phyloP scores from a whole-genome alignment of 2,888 invertebrate genomes.

The Cyaniris semiargus region DNA sequence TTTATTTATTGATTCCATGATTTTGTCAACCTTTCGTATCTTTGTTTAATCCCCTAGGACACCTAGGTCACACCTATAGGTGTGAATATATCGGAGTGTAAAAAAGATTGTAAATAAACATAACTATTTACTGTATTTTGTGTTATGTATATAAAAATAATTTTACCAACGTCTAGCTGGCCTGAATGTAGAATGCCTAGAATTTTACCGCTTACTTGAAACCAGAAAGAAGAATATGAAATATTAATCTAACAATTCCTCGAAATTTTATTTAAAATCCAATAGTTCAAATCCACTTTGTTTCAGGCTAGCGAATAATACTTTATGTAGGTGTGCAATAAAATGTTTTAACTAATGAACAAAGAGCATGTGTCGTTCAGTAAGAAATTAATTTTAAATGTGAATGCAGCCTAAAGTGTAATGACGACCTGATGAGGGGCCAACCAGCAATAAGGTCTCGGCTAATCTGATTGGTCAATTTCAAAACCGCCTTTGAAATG shows the following conservation, averaged over 20 bases:
- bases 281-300: too few species aligned
- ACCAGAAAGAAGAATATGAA: background rate
- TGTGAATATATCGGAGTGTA: background rate
- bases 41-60: slow-evolving; percentile 25
- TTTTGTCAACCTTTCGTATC: slow-evolving; percentile 32
- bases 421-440: background rate
- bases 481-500: background rate
- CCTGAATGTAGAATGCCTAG: background rate
- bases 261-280: background rate
- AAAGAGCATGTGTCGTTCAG: background rate
- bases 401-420: background rate
- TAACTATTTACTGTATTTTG: slow-evolving; percentile 9
- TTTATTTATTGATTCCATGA: slow-evolving; percentile 31
- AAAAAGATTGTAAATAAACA: slow-evolving; percentile 50
- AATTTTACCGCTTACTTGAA: background rate
- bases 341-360: background rate
- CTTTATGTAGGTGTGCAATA: slow-evolving; percentile 24
- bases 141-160: slow-evolving; percentile 12
- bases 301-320: slow-evolving; percentile 5
- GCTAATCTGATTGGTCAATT: background rate
- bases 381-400: background rate
- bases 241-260: too few species aligned
- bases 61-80: background rate
- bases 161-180: slow-evolving; percentile 2
- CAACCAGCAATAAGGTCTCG: background rate